Conservation (phyloP, 2,113 vertebrate genomes). For the Otus sunia region DNA sequence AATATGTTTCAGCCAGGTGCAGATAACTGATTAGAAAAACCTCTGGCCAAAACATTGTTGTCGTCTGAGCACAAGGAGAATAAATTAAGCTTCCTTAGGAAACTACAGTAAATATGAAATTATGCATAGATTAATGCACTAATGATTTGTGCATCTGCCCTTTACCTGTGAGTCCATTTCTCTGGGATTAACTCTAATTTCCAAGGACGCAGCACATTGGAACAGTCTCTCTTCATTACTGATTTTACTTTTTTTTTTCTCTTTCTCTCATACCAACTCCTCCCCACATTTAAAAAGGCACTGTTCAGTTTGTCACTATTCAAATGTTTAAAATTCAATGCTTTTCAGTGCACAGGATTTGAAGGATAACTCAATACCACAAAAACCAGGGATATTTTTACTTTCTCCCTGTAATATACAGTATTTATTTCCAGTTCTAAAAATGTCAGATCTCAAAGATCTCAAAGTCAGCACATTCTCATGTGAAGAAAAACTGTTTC, state of each 20-base stretch:
- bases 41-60: not conserved
- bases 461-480: not conserved
- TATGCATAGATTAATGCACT: not conserved
- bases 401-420: not conserved
- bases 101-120: slow-evolving; percentile 13
- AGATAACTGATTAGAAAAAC: not conserved
- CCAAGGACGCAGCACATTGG: not conserved
- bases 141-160: slow-evolving; percentile 16
- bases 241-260: not conserved
- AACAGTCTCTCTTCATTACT: not conserved
- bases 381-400: not conserved
- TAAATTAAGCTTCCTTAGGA: slow-evolving; percentile 9
- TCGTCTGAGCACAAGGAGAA: not conserved
- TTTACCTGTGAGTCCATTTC: not conserved
- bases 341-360: not conserved
- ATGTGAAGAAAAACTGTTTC: not conserved
- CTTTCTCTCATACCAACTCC: not conserved
- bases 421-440: not conserved
- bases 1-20: not conserved
- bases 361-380: not conserved
- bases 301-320: not conserved
- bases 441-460: not conserved
- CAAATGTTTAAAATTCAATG: not conserved
- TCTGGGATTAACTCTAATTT: not conserved
- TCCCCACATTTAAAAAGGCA: not conserved